Conservation (phyloP, 2,113 vertebrate species). For the Amphiprion ocellaris region DNA sequence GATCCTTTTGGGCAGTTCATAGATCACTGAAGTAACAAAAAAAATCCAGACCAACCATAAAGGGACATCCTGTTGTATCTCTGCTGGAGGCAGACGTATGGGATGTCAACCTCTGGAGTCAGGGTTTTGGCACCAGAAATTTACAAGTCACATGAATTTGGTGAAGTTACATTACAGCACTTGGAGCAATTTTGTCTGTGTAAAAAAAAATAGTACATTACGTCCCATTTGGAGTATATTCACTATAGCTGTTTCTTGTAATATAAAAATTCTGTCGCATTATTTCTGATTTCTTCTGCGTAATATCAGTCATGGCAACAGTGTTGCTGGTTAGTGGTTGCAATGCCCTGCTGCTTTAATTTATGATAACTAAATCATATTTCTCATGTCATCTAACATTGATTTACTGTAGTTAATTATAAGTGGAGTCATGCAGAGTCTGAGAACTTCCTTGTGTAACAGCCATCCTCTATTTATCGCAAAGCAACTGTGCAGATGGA, state of each 20-base stretch:
- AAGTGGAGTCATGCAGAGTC: not conserved
- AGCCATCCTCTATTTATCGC: not conserved
- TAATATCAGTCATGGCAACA: no score
- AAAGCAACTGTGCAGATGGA: not conserved
- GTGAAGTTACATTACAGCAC: no score
- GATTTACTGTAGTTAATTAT: not conserved
- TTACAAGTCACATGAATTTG: not conserved
- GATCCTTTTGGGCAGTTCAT: not conserved
- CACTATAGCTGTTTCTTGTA: no score
- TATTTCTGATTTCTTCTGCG: no score
- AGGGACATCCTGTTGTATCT: constrained; percentile 14
- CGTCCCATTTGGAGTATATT: no score
- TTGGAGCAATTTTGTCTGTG: no score
- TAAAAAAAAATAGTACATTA: no score
- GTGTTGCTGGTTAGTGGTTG: no score
- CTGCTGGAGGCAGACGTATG: constrained; percentile 11
- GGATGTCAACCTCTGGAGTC: not conserved
- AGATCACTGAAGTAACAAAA: not conserved
- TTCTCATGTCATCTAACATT: not conserved
- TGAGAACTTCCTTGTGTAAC: not conserved
- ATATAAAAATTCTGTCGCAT: no score
- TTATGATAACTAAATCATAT: constrained; percentile 2
- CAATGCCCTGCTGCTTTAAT: not conserved
- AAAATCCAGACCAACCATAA: not conserved
- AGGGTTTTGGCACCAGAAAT: not conserved